Percentiles rank a stretch among this genome's conserved stretches.
These are phyloP conservation scores for Zaprionus camerounensis DNA, from an alignment of 1,140 invertebrate species.

Conservation along the genomic window DNA sequence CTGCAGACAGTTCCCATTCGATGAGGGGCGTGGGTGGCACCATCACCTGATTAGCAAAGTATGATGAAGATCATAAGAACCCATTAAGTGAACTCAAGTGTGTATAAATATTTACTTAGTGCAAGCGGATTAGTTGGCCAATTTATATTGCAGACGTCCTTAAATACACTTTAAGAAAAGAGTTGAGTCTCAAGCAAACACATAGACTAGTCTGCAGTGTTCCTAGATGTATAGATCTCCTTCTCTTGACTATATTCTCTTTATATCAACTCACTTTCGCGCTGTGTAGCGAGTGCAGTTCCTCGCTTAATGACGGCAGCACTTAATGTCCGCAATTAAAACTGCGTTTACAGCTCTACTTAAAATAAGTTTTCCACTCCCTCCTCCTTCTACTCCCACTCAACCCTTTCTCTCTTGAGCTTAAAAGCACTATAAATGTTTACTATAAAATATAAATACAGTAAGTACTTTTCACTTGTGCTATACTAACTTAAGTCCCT, in stretches of 20 bases:
- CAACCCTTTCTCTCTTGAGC: neutral
- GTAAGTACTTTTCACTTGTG: neutral
- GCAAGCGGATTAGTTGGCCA: neutral
- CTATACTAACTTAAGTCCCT: neutral
- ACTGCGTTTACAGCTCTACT: conserved; percentile 4
- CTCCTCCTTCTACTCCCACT: no score
- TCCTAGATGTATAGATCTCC: no score
- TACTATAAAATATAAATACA: conserved; percentile 4
- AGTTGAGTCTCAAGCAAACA: neutral
- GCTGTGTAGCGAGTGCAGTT: neutral
- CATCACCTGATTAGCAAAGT: conserved; percentile 52
- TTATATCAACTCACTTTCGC: neutral
- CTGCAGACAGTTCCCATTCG: conserved; percentile 15
- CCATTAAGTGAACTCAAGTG: conserved; percentile 20
- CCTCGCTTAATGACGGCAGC: neutral
- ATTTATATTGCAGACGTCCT: neutral
- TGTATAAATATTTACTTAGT: conserved; percentile 40
- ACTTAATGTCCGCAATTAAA: conserved; percentile 4
- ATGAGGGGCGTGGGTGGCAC: conserved; percentile 11
- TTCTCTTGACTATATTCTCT: no score
- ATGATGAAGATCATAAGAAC: conserved; percentile 20
- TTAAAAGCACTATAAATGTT: neutral
- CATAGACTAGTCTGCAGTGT: no score
- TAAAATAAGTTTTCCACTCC: neutral
- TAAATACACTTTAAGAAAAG: neutral